Conservation (phyloP, 2,888 invertebrate genomes). For the Campoletis raptor region DNA sequence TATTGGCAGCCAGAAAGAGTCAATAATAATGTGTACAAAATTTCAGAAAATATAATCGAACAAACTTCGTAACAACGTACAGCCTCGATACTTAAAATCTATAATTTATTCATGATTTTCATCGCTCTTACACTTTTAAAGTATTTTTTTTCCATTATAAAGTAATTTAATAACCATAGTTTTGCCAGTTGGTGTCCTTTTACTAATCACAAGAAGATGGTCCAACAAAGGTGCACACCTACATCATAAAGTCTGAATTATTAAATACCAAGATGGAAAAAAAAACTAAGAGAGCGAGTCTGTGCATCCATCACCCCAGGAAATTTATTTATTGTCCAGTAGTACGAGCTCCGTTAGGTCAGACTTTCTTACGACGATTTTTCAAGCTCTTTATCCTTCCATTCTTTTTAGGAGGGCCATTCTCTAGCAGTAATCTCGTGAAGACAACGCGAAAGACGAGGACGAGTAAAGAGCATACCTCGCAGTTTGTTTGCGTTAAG, state of each 20-base stretch:
- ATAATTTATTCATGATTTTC: neutral
- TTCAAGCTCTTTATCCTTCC: slow-evolving; percentile 46
- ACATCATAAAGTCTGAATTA: neutral
- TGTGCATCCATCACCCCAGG: slow-evolving; percentile 1
- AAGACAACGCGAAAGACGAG: slow-evolving; percentile 44
- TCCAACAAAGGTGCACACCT: neutral
- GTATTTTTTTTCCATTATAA: neutral
- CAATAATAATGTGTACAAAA: too few species aligned
- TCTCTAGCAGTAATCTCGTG: slow-evolving; percentile 49
- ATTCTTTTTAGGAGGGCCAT: slow-evolving; percentile 51
- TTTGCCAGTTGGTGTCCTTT: neutral
- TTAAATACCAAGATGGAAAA: neutral
- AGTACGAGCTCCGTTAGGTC: neutral
- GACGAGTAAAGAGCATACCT: slow-evolving; percentile 48
- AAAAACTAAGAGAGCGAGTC: neutral
- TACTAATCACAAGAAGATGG: neutral
- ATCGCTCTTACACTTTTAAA: neutral
- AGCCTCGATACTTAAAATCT: too few species aligned
- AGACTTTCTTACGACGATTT: slow-evolving; percentile 22
- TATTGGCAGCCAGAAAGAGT: too few species aligned
- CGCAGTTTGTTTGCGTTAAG: slow-evolving; percentile 81
- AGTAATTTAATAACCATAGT: neutral
- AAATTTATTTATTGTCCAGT: slow-evolving; percentile 53
- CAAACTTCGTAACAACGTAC: too few species aligned
- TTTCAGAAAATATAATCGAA: too few species aligned